A percentile compares a stretch with the other conserved stretches of the same genome.
These are phyloP conservation scores for Paramacrobiotus metropolitanus DNA, from an alignment of 1,140 invertebrate genomes.

Conservation along the genomic window DNA sequence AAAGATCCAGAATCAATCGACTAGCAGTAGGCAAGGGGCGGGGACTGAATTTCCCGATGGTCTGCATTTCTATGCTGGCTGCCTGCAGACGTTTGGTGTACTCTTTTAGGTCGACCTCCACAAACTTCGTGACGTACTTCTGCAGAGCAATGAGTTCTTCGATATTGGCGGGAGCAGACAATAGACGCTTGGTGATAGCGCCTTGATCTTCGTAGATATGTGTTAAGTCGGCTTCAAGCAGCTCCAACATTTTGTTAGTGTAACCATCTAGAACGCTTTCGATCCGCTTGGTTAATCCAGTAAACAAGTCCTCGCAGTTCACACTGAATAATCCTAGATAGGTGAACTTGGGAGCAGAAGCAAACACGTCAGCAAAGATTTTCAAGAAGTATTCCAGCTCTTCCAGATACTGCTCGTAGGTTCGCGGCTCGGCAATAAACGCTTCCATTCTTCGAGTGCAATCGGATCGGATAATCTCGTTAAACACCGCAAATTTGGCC, in stretches of 20 bases:
- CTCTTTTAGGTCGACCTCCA: background rate
- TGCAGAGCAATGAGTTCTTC: background rate
- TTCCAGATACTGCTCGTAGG: background rate
- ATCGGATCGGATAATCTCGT: background rate
- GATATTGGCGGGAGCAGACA: background rate
- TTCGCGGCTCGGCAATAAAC: background rate
- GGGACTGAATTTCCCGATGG: background rate
- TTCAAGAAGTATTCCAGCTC: background rate
- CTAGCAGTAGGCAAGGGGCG: background rate
- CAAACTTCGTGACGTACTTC: background rate
- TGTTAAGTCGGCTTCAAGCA: background rate
- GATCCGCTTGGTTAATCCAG: background rate
- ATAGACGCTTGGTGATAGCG: background rate
- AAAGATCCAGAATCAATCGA: background rate
- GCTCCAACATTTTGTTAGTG: background rate
- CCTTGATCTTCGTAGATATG: background rate
- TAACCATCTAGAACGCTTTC: background rate
- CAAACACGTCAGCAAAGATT: background rate
- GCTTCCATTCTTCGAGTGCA: background rate
- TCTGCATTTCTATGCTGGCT: background rate
- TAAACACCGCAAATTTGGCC: background rate
- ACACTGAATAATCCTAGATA: constrained; percentile 1
- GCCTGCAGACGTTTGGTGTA: background rate
- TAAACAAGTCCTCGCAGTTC: background rate
- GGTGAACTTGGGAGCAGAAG: background rate